Percentiles rank a stretch among this genome's conserved stretches.
Conservation (phyloP, 2,888 invertebrate species). For the Scaptomyza reducta region DNA sequence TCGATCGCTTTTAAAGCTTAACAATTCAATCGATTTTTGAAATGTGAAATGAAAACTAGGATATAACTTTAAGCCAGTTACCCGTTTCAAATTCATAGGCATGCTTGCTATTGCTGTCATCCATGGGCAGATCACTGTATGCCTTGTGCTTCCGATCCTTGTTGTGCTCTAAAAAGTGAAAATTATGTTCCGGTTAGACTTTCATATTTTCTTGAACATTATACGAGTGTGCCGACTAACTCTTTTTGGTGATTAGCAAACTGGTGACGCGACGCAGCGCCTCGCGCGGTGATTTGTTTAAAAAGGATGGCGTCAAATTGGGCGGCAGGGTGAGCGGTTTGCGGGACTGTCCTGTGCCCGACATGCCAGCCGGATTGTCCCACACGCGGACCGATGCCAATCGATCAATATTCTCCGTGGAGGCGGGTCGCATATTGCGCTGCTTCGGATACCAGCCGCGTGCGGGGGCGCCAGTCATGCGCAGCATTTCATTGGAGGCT, state of each 20-base stretch:
- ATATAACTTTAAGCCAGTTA: slow-evolving; percentile 23
- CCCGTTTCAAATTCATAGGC: slow-evolving; percentile 73
- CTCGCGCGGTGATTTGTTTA: slow-evolving; percentile 94
- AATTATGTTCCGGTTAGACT: too few relatives aligned
- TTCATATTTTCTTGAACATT: too few relatives aligned
- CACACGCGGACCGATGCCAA: slow-evolving; percentile 86
- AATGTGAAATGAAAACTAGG: too few relatives aligned
- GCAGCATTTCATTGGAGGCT: slow-evolving; percentile 91
- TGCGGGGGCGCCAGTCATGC: slow-evolving; percentile 92
- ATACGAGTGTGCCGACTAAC: slow-evolving; percentile 82
- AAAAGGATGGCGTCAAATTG: slow-evolving; percentile 94
- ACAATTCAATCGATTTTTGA: too few relatives aligned
- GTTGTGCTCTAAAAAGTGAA: slow-evolving; percentile 50
- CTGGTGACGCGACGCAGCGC: slow-evolving; percentile 94
- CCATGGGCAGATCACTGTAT: slow-evolving; percentile 72
- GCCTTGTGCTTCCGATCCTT: slow-evolving; percentile 77
- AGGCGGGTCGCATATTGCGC: slow-evolving; percentile 89
- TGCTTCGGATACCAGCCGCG: slow-evolving; percentile 93
- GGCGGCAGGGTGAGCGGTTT: slow-evolving; percentile 95
- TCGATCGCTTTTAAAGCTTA: too few relatives aligned
- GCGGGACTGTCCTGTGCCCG: slow-evolving; percentile 86
- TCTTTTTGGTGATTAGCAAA: slow-evolving; percentile 91
- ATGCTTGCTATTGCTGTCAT: slow-evolving; percentile 70
- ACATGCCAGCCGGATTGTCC: slow-evolving; percentile 83
- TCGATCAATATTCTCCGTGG: slow-evolving; percentile 93